phyloP scores from a whole-genome alignment of 2,113 vertebrate species.

The Sialia sialis region DNA sequence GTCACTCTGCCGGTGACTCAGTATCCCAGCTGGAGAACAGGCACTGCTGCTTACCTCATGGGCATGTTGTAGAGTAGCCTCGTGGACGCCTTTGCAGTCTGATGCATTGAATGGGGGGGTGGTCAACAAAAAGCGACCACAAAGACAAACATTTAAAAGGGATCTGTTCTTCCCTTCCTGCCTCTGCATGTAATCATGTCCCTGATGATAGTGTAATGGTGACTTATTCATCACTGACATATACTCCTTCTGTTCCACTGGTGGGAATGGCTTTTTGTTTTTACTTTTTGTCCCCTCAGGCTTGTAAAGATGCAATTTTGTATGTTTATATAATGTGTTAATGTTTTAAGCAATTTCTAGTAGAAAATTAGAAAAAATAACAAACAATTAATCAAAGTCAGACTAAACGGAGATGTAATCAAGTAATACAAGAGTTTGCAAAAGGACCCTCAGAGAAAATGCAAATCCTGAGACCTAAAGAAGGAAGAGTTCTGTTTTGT shows the following conservation, averaged over 20 bases:
- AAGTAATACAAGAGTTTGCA: background rate
- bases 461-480: background rate
- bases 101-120: background rate
- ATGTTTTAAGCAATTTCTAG: background rate
- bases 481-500: background rate
- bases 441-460: background rate
- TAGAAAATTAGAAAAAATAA: background rate
- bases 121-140: background rate
- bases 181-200: background rate
- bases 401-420: background rate
- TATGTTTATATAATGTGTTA: background rate
- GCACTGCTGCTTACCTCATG: background rate
- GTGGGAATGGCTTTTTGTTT: background rate
- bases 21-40: background rate
- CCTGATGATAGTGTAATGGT: background rate
- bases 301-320: background rate
- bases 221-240: background rate
- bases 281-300: background rate
- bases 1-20: constrained; percentile 9
- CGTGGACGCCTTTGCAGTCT: background rate
- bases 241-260: background rate
- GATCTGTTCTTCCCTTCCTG: background rate
- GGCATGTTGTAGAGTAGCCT: background rate
- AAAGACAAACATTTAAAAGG: background rate
- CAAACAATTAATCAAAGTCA: background rate